Base-by-base conservation (phyloP, 2,888 invertebrate species). In the Operophtera brumata region DNA sequence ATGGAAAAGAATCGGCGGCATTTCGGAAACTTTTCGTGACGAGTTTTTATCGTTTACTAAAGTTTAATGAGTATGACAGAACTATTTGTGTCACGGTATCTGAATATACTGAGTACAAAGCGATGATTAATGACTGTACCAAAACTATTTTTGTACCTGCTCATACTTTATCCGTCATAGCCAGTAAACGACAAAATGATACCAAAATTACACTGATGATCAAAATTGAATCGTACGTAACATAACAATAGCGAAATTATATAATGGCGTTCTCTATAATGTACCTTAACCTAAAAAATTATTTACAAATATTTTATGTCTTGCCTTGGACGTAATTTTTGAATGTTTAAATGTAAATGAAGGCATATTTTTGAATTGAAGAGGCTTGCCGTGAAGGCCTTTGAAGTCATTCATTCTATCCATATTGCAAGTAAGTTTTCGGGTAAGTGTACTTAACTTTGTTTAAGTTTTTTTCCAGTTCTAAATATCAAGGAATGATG, bases 121-220 rank as follows among this genome's bases (percentile, higher is more conserved):
- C 13, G 46, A 47, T 46, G 54, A 49, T 59, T 62, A 58, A 48
- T 40, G 53, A 51, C 61, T 61, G 41, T 37, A 9, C 8, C 39
- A 34, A 46, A 51, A 35, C 14, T 45, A 11, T 48, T 45, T 45
- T 36, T 34, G 14, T 43, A 47, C 37, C 46, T 32, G 11, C 41
- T 45, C 13, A 43, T 36, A 55, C 53, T 44, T 44, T 42, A 34
- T 13, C 44, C 30, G 47, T 48, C 34, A 37, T 30, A 48, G 42
- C 9, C 5, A 25, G 48, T 64, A 65, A 64, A 72, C 65, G 70
- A 75, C 70, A 66, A 67, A 71, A 75, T 68, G 64, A 70, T 72
- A 68, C 64, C 55, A 62, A 9, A 9, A 9, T 9, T 9, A 30
- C 30, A 62, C 64, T 70, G 69, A 73, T 69, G 66, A 68, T 56